These are phyloP conservation scores for Orchestes rusci DNA, from an alignment of 2,888 invertebrate species.

Conservation along the genomic window DNA sequence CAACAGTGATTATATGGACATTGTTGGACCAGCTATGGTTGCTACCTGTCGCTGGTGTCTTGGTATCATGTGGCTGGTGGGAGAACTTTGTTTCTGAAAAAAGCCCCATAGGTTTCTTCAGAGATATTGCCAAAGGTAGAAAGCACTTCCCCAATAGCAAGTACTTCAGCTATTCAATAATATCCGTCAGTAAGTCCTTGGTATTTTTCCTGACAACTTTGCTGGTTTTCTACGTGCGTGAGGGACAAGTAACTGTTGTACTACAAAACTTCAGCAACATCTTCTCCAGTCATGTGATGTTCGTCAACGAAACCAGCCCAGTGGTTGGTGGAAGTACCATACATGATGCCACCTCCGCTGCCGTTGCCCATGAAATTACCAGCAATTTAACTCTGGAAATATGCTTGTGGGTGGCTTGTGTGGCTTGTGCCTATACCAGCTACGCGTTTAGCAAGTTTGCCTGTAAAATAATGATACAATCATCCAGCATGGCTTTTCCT, in stretches of 20 bases:
- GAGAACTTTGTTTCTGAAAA: conserved; percentile 61
- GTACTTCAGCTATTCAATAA: conserved; percentile 65
- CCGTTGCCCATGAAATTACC: conserved; percentile 18
- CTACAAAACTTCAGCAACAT: conserved; percentile 47
- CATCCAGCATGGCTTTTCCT: conserved; percentile 80
- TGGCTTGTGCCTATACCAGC: conserved; percentile 57
- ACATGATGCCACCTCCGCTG: conserved; percentile 30
- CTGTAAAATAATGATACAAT: conserved; percentile 81
- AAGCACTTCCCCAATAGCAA: conserved; percentile 43
- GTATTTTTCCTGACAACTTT: conserved; percentile 60
- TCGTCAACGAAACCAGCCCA: conserved; percentile 48
- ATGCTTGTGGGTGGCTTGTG: conserved; percentile 60
- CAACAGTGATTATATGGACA: conserved; percentile 65
- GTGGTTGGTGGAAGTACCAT: conserved; percentile 36
- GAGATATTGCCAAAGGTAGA: conserved; percentile 26
- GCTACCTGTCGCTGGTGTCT: conserved; percentile 56
- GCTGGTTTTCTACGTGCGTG: conserved; percentile 48
- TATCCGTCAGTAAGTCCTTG: conserved; percentile 70
- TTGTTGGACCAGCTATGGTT: conserved; percentile 54
- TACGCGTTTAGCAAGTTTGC: conserved; percentile 70
- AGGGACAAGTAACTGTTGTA: conserved; percentile 45
- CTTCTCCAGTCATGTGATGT: conserved; percentile 50
- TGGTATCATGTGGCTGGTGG: conserved; percentile 79
- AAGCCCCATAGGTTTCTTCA: conserved; percentile 27
- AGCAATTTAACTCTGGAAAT: conserved; percentile 46